phyloP scores from a whole-genome alignment of 2,888 invertebrate genomes.

The Acanthosepion esculentum region DNA sequence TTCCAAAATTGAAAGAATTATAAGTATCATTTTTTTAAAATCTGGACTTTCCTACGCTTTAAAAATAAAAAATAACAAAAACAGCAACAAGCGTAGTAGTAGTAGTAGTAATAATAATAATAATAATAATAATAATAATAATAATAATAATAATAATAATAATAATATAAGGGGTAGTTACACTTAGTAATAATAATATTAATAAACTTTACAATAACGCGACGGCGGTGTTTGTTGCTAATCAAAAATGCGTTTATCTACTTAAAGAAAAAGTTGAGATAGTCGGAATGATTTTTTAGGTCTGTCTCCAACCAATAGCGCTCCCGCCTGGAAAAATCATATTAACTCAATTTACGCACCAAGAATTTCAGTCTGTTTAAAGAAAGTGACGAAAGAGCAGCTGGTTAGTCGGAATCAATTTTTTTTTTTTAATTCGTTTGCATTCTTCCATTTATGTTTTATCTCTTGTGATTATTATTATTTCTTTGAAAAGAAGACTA shows the following conservation, averaged over 20 bases:
- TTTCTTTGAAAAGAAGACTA: not conserved
- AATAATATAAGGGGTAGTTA: not conserved
- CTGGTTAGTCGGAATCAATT: not conserved
- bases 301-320: not conserved
- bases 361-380: not conserved
- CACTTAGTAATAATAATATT: not conserved
- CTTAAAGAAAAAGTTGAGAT: not conserved
- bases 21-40: not conserved
- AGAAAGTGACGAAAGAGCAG: not conserved
- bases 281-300: not conserved
- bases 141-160: conserved; percentile 33
- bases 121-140: not conserved
- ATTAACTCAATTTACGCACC: conserved; percentile 18
- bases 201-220: not conserved
- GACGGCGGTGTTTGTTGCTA: not conserved
- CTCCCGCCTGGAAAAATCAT: not conserved
- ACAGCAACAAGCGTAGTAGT: not conserved
- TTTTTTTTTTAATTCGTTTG: not conserved
- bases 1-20: not conserved
- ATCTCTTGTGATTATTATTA: not conserved
- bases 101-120: not conserved
- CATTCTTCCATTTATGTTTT: not conserved
- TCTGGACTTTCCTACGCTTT: no score
- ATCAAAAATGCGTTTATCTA: not conserved
- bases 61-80: not conserved